Evolutionary conservation across 35 echinoderm and acorn worm genomes (phyloP), one percentile per base, ranked within the genome.

Genomic region (Strongylocentrotus purpuratus): DNA sequence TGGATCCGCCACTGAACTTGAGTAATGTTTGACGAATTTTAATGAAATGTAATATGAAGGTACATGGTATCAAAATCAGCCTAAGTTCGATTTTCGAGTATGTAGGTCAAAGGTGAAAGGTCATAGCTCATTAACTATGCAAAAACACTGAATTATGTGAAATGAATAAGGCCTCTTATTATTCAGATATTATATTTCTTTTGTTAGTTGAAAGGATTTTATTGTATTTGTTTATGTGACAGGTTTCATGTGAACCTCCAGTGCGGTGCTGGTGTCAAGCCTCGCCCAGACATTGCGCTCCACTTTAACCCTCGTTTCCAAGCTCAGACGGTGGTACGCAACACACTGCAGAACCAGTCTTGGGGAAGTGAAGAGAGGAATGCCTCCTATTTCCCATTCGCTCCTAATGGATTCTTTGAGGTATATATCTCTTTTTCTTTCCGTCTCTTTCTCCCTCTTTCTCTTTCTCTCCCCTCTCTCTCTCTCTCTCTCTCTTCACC

Each of bases 171-270:
- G 11, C 10, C 6, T 87, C 10, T 87, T 9, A 31, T 35, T 9
- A 31, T 35, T 32, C 86, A 87, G n/a, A 87, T 87, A 32, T 87
- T 87, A 22, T 87, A 87, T 1, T 87, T 31, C 5, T n/a, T 28
- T 17, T 41, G 35, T 41, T 41, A 4, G 1, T 22, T 18, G 18
- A 31, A 2, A 85, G 18, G 18, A 85, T 33, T 89, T 33, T 2
- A 33, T 89, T 32, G 2, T 2, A 15, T 89, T 32, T 28, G 13
- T 89, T 22, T 45, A 78, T 78, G 20, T n/a, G 5, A 45, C 94
- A 98, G 97, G 60, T 98, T 98, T 90, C 96, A 97, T 47, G 95
- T 98, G 45, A 98, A 98, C 87, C 87, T 98, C 15, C 96, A 97
- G 45, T 95, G 95, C 55, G 97, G 97, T 88, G 94, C 94, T n/a